These are phyloP conservation scores for Bombus pyrosoma DNA, from an alignment of 1,140 invertebrate genomes.

Conservation along the genomic window DNA sequence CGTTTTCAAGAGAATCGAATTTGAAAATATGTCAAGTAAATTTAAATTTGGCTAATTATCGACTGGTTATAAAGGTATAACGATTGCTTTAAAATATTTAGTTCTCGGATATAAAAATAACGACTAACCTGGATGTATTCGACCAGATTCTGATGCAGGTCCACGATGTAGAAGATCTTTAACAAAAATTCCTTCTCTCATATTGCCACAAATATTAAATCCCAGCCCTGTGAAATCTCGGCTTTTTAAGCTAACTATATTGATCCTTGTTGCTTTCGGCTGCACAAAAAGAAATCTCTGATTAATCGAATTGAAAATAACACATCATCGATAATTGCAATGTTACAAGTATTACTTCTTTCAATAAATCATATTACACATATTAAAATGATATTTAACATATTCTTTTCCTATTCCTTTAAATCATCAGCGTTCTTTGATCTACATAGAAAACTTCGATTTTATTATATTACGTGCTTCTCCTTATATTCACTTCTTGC, in stretches of 20 bases:
- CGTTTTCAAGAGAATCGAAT: no score
- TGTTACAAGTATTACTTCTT: neutral
- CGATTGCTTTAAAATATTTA: neutral
- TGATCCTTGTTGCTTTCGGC: constrained; percentile 80
- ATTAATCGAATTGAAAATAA: neutral
- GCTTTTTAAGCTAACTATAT: constrained; percentile 89
- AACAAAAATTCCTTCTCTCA: constrained; percentile 94
- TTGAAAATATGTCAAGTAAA: no score
- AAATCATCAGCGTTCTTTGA: neutral
- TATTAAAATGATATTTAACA: neutral
- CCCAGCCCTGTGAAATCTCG: constrained; percentile 95
- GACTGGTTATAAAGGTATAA: no score
- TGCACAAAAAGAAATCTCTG: constrained; percentile 61
- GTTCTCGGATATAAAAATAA: neutral
- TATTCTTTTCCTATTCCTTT: neutral
- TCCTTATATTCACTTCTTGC: neutral
- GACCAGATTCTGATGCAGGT: constrained; percentile 92
- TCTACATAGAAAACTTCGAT: no score
- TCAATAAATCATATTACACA: neutral
- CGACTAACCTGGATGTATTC: constrained; percentile 89
- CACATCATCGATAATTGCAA: neutral
- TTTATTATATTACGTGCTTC: neutral
- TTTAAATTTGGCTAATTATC: no score
- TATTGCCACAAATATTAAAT: constrained; percentile 94
- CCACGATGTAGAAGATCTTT: constrained; percentile 93